Evolutionary conservation across 2,113 vertebrate genomes (phyloP), one percentile per base, ranked within the genome.

Genomic region (Tapirus terrestris): DNA sequence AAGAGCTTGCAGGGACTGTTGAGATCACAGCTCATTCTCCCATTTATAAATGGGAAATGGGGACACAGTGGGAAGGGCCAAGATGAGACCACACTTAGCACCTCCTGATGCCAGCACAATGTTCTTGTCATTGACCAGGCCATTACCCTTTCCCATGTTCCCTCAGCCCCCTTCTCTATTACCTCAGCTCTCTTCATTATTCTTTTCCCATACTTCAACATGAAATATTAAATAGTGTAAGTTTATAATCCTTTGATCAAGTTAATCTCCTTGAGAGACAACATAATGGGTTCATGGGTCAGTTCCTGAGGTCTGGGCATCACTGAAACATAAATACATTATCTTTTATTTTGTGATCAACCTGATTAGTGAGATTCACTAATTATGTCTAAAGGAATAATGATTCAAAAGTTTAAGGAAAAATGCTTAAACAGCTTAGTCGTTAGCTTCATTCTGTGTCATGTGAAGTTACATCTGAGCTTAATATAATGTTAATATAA

Each of bases 291-390:
- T 31, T 86, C 53, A 51, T 20, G 43, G 20, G 27, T 95, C 39
- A 29, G 21, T 63, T 96, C 33, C 76, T 91, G 76, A 36, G 23
- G 20, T 84, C 70, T 94, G 18, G 27, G 20, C 31, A 33, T 65
- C 73, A 73, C 2, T 25, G 33, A 85, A 89, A 91, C 53, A 43
- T 48, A 58, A 82, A 58, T 18, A 45, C 27, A 43, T 53, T 92
- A 96, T 67, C 88, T 86, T 95, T 67, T 12, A 84, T 48, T n/a
- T 90, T 48, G 39, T 91, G 70, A 94, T 67, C 84, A 90, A 67
- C 27, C n/a, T 61, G 21, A 65, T 91, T 56, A 79, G 33, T 65
- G 53, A 96, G 33, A 53, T 63, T 76, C 14, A 68, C 23, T 88
- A 72, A 75, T 73, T 58, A 80, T 76, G 81, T 81, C 58, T 84